Base-by-base conservation (phyloP, 2,797 vertebrate genomes). In the Labroides dimidiatus region DNA sequence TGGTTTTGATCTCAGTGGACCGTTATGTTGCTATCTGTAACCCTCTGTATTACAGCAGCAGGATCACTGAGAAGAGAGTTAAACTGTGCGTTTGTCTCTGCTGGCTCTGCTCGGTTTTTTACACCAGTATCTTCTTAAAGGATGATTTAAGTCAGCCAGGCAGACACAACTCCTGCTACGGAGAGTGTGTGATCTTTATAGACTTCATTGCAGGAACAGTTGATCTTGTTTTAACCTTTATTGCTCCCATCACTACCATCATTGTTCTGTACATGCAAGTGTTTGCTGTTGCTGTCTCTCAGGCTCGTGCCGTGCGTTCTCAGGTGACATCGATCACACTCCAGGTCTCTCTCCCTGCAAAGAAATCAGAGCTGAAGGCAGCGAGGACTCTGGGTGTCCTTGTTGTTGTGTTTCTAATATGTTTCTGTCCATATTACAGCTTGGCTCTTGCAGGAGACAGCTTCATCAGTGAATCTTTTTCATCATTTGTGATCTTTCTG, bases 331-430 rank as follows among this genome's bases (percentile, higher is more conserved):
- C 41, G 9, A n/a, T 64, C 12, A 12, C 15, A 10, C 24, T 33
- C 2, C 1, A 76, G 17, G 0, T 5, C 1, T 56, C 69, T 16
- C 16, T 20, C 12, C 54, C 3, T 13, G 52, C 42, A 9, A 83
- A 64, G 0, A 85, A 69, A 16, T 88, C 80, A 20, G 85, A 89
- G 43, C 17, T 76, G 41, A 92, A 91, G 69, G 86, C 90, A 49
- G 75, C 70, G 10, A 78, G 48, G 72, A 83, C 78, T 10, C 55
- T 91, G 1, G 86, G 89, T 10, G 69, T 89, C 52, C 2, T 85
- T 48, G 15, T 91, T 1, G 42, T 67, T 14, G 60, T 86, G 16
- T 91, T 84, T 73, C 16, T 91, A 1, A 4, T 78, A 3, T 89
- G 77, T 55, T 53, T 79, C 14, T 83, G 78, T 0, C 90, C 89